Conservation (phyloP, 2,888 invertebrate species). For the Drosophila acutilabella region DNA sequence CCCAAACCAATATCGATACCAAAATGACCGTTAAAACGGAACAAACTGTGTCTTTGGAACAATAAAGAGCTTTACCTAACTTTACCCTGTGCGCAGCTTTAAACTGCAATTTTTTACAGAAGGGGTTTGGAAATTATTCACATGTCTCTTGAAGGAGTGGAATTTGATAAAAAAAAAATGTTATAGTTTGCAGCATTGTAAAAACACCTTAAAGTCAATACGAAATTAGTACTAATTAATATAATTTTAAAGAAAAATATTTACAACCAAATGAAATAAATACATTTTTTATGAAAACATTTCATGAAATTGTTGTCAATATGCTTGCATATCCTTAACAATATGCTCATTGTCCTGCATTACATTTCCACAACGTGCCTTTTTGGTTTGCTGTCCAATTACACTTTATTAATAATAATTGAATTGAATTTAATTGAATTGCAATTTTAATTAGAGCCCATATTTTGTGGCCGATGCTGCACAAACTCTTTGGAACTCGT, state of each 20-base stretch:
- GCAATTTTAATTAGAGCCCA: conserved; percentile 3
- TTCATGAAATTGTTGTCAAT: too few relatives aligned
- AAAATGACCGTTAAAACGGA: conserved; percentile 2
- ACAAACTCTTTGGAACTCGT: background rate
- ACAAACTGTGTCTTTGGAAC: background rate
- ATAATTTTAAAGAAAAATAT: too few relatives aligned
- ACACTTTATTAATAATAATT: background rate
- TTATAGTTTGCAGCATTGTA: too few relatives aligned
- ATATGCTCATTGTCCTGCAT: background rate
- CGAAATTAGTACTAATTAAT: too few relatives aligned
- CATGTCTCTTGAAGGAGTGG: too few relatives aligned
- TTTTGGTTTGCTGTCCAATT: conserved; percentile 5
- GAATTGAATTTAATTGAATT: conserved; percentile 4
- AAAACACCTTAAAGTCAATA: too few relatives aligned
- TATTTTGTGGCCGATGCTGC: conserved; percentile 1
- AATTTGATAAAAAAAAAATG: too few relatives aligned
- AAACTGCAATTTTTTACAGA: too few relatives aligned
- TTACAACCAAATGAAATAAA: too few relatives aligned
- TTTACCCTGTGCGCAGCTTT: background rate
- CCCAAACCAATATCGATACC: background rate
- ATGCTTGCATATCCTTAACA: too few relatives aligned
- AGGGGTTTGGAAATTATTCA: too few relatives aligned
- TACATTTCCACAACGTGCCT: background rate
- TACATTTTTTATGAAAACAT: too few relatives aligned
- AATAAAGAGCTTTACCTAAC: background rate